Conservation (phyloP, 2,888 invertebrate genomes). For the Cheilosia vernalis region DNA sequence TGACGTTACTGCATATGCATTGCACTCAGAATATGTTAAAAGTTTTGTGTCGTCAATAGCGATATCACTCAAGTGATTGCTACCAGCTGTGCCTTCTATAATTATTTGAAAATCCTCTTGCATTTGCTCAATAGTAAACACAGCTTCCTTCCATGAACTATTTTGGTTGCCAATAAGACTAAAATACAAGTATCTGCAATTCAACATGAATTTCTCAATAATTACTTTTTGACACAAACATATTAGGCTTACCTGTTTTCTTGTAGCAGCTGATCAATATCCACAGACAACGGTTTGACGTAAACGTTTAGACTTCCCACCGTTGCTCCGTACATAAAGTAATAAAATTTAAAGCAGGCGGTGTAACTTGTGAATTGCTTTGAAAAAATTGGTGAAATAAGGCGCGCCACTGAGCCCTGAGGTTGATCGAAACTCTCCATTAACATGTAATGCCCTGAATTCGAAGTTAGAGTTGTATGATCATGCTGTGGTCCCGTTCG, state of each 20-base stretch:
- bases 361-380: conserved; percentile 83
- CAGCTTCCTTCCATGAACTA: conserved; percentile 87
- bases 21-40: conserved; percentile 83
- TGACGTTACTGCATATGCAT: not conserved
- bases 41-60: conserved; percentile 92
- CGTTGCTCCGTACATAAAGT: conserved; percentile 90
- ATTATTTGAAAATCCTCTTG: conserved; percentile 87
- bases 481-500: conserved; percentile 90
- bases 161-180: conserved; percentile 88
- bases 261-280: conserved; percentile 76
- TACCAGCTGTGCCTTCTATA: conserved; percentile 89
- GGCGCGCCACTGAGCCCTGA: conserved; percentile 88
- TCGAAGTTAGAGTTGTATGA: conserved; percentile 87
- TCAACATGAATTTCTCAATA: not conserved
- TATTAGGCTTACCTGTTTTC: conserved; percentile 28
- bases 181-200: conserved; percentile 85
- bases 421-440: conserved; percentile 88
- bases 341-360: conserved; percentile 87
- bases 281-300: conserved; percentile 83
- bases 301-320: conserved; percentile 85
- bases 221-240: not conserved
- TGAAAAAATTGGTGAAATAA: conserved; percentile 89
- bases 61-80: conserved; percentile 88
- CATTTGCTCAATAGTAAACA: conserved; percentile 83
- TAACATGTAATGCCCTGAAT: conserved; percentile 91